Evolutionary conservation across 2,113 vertebrate genomes (phyloP).

Genomic region (western clawed frog (Xenopus tropicalis)): UCB_Xtro_10.0 CM004445.2:90230501-90231000

Average conservation of each 20-base stretch:
- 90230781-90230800: constrained; percentile 36
- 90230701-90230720: constrained; percentile 46
- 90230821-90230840: constrained; percentile 13
- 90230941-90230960: background rate
- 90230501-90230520: too few relatives aligned
- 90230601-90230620: constrained; percentile 29
- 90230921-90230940: background rate
- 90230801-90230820: constrained; percentile 18
- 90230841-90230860: background rate
- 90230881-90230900: background rate
- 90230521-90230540: background rate
- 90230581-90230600: constrained; percentile 8
- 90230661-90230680: constrained; percentile 33
- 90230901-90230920: background rate
- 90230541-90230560: background rate
- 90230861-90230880: background rate
- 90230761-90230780: constrained; percentile 42
- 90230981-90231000: background rate
- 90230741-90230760: constrained; percentile 42
- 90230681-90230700: constrained; percentile 37
- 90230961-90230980: background rate
- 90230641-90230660: constrained; percentile 36
- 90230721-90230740: constrained; percentile 45
- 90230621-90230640: constrained; percentile 37
- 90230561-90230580: background rate